Evolutionary conservation across 1,140 invertebrate species (phyloP), one percentile per base, ranked within the genome.

Genomic region (Ceratitis capitata): DNA sequence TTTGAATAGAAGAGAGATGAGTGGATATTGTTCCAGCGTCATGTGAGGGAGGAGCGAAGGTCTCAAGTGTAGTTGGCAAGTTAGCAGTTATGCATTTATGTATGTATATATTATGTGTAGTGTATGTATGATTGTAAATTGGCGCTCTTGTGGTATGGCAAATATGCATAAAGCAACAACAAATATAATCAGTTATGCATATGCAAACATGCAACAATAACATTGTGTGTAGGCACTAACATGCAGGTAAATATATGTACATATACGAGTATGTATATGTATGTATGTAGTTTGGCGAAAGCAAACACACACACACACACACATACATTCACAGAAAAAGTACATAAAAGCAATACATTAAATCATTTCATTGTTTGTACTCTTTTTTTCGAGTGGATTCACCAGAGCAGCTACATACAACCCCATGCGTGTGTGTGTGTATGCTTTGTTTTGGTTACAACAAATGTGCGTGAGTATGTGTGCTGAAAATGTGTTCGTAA

Each of bases 191-290:
- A 35, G 61, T 69, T 69, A 69, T 69, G 29, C 61, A 69, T 69
- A 69, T 69, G 61, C 61, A 69, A 69, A 69, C 29, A 29, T 69
- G 61, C 32, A 69, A 69, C 61, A 69, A 69, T 69, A 39, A 69
- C 61, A 35, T 14, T 69, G 32, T 69, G 14, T 35, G 61, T 32
- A n/a, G n/a, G n/a, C n/a, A n/a, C n/a, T n/a, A n/a, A n/a, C n/a
- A n/a, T n/a, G n/a, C n/a, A n/a, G n/a, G n/a, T n/a, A n/a, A n/a
- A n/a, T n/a, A n/a, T n/a, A n/a, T n/a, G n/a, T n/a, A n/a, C n/a
- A n/a, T n/a, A n/a, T n/a, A n/a, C n/a, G n/a, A n/a, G n/a, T n/a
- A n/a, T n/a, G n/a, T n/a, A n/a, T 69, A 14, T 69, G 61, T 19
- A 26, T 29, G 58, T 26, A 35, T 69, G 61, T 69, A 35, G 9